Evolutionary conservation across 1,140 invertebrate genomes (phyloP).

Genomic region (Rhyacophila brunnea): DNA sequence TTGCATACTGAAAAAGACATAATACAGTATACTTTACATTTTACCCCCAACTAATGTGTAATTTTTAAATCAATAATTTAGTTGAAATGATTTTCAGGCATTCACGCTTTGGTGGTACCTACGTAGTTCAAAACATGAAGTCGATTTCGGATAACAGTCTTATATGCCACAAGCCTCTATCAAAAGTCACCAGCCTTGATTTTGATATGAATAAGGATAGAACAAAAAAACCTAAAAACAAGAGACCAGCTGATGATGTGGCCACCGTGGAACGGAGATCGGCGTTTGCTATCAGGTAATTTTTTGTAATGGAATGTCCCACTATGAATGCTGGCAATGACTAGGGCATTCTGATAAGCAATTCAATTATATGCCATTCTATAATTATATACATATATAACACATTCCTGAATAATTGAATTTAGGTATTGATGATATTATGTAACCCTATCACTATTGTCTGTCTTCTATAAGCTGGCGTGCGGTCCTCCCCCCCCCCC

Average conservation of each 20-base stretch:
- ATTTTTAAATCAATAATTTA: too few species aligned
- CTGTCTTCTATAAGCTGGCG: too few species aligned
- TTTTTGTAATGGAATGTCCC: too few species aligned
- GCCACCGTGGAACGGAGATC: constrained; percentile 64
- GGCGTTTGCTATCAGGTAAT: constrained; percentile 70
- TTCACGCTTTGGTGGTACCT: constrained; percentile 92
- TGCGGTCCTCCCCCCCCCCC: too few species aligned
- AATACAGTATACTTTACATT: not conserved
- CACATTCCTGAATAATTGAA: too few species aligned
- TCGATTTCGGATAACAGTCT: constrained; percentile 88
- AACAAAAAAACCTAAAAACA: constrained; percentile 66
- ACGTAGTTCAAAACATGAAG: constrained; percentile 88
- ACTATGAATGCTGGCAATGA: too few species aligned
- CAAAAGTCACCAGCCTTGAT: constrained; percentile 70
- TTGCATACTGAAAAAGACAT: too few species aligned
- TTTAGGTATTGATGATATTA: too few species aligned
- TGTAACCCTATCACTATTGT: too few species aligned
- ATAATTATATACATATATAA: too few species aligned
- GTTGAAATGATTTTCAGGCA: constrained; percentile 65
- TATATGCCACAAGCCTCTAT: constrained; percentile 83
- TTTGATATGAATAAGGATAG: constrained; percentile 76
- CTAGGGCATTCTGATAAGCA: too few species aligned
- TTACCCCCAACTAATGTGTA: constrained; percentile 21
- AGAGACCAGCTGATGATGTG: constrained; percentile 59
- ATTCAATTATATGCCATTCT: too few species aligned